Base-by-base conservation (phyloP, 2,113 vertebrate genomes). In the Sorex fumeus region DNA sequence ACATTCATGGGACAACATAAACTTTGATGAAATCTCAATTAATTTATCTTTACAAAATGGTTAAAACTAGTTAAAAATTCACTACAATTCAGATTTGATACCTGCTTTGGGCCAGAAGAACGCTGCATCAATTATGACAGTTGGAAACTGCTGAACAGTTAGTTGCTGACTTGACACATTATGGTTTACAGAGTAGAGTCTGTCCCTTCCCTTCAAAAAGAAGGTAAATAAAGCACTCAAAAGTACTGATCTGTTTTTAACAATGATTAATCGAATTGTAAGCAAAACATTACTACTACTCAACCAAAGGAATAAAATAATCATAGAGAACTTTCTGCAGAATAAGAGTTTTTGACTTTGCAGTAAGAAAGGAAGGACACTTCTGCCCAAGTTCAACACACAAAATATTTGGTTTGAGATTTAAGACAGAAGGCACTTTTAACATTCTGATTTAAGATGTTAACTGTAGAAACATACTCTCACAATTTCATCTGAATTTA, bases 401-500 rank as follows among this genome's bases (percentile, higher is more conserved):
- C 88, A 93, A 97, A 97, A 53, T 98, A 98, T 98, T 98, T 98
- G 98, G 97, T 98, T 98, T 97, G 97, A 93, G 89, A 97, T 97
- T 97, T 96, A 97, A 97, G 98, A 98, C 98, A 98, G 98, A 98
- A 98, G 98, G 98, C 98, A 98, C 98, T 98, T 98, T 95, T 91
- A 97, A 98, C 97, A 97, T 97, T 98, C 97, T 96, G 91, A 95
- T 94, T 93, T 87, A 88, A 94, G 96, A 97, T 95, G 96, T 93
- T 90, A 92, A 96, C 96, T 77, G 93, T 60, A 96, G 93, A 97
- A 97, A 96, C 87, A 28, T 77, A 94, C 78, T 75, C 43, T 92
- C 91, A 94, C 70, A 27, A 90, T 95, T 96, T 96, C 95, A 96
- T 47, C 18, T 94, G 95, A 94, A 90, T 93, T 90, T 94, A 95